Evolutionary conservation across 2,888 invertebrate species (phyloP).

Genomic region (Leptodirus hochenwartii): DNA sequence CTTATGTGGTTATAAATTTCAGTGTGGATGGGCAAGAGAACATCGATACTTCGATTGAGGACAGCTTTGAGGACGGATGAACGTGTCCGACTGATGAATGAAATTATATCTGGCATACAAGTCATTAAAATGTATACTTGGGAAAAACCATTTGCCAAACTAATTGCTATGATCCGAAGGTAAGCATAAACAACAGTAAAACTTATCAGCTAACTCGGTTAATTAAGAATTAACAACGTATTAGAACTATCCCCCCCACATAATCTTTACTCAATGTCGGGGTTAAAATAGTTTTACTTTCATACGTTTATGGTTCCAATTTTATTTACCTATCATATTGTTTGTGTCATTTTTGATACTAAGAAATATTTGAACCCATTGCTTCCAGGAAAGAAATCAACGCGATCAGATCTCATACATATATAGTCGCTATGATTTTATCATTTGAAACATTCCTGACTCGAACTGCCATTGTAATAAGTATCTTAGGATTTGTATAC

Average conservation of each 20-base stretch:
- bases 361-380: no score
- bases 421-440: conserved; percentile 55
- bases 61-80: conserved; percentile 46
- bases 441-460: conserved; percentile 80
- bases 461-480: conserved; percentile 70
- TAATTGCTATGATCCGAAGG: conserved; percentile 59
- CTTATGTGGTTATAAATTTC: no score
- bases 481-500: conserved; percentile 59
- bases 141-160: conserved; percentile 75
- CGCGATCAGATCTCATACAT: conserved; percentile 54
- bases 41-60: conserved; percentile 24
- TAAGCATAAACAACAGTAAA: conserved; percentile 32
- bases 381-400: conserved; percentile 46
- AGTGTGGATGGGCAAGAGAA: conserved; percentile 24
- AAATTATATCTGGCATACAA: conserved; percentile 57
- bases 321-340: no score
- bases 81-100: conserved; percentile 47
- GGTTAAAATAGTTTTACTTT: no score
- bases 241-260: no score
- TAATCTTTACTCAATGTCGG: no score
- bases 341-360: no score
- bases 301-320: no score
- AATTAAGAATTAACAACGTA: no score
- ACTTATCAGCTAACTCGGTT: no score
- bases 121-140: conserved; percentile 96